Evolutionary conservation across 2,888 invertebrate genomes (phyloP).

Genomic region (Eulithis prunata): DNA sequence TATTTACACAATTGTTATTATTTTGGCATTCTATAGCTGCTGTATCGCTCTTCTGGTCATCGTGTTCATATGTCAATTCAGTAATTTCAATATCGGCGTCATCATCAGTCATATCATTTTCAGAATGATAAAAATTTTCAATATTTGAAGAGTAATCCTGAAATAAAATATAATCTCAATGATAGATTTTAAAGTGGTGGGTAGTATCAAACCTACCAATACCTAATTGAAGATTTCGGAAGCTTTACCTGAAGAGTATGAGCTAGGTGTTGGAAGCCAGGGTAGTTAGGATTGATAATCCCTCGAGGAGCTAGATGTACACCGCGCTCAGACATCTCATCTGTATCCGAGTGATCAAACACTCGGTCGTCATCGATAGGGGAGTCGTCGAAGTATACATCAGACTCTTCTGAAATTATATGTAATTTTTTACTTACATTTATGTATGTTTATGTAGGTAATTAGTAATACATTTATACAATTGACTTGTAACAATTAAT

Average conservation of each 20-base stretch:
- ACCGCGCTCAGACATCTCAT: conserved; percentile 78
- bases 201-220: too few relatives aligned
- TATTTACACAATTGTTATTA: conserved; percentile 71
- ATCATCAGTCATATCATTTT: conserved; percentile 82
- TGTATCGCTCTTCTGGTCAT: conserved; percentile 52
- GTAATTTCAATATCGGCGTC: conserved; percentile 76
- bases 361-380: conserved; percentile 81
- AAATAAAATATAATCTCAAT: conserved; percentile 32
- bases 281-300: conserved; percentile 93
- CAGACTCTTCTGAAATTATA: conserved; percentile 51
- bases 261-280: conserved; percentile 92
- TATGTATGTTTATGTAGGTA: not conserved
- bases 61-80: conserved; percentile 60
- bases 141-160: conserved; percentile 80
- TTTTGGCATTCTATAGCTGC: conserved; percentile 55
- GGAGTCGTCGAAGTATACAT: conserved; percentile 65
- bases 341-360: conserved; percentile 84
- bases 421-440: not conserved
- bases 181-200: not conserved
- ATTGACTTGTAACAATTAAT: too few relatives aligned
- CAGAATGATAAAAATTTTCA: conserved; percentile 78
- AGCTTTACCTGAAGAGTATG: conserved; percentile 85
- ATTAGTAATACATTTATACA: not conserved
- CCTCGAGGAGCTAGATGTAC: conserved; percentile 84
- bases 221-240: conserved; percentile 41